phyloP scores from a whole-genome alignment of 2,797 vertebrate species.

The Syngnathus rostellatus region DNA sequence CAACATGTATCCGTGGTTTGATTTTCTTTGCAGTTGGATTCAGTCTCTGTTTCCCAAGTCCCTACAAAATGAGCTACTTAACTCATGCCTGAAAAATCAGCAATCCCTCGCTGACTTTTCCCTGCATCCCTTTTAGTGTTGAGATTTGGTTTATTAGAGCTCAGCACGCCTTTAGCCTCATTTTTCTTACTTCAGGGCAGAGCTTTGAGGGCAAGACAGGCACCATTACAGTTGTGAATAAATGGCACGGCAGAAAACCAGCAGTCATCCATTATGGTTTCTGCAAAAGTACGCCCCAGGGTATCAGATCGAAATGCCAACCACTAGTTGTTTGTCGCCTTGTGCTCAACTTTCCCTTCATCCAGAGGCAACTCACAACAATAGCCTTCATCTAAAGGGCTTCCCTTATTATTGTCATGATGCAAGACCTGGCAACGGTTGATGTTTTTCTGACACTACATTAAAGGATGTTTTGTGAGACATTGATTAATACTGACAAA shows the following conservation, averaged over 20 bases:
- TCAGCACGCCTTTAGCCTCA: background rate
- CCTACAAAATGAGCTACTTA: too few species aligned
- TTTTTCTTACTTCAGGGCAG: background rate
- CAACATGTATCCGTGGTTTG: background rate
- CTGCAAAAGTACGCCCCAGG: background rate
- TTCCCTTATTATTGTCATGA: background rate
- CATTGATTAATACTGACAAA: background rate
- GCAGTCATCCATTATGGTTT: background rate
- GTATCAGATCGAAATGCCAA: background rate
- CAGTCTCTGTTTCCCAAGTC: too few species aligned
- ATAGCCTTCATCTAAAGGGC: background rate
- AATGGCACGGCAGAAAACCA: background rate
- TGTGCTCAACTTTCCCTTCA: background rate
- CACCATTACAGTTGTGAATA: background rate
- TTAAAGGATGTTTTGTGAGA: constrained; percentile 25
- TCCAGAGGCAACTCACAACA: background rate
- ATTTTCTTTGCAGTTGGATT: background rate
- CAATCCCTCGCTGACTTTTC: background rate
- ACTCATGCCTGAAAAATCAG: too few species aligned
- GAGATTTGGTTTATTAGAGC: background rate
- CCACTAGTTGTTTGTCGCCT: too few species aligned
- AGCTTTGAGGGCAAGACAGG: background rate
- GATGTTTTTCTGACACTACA: background rate
- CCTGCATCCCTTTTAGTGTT: background rate
- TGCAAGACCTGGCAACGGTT: background rate